Evolutionary conservation across 2,113 vertebrate species (phyloP).

Genomic region (Lepus timidus): DNA sequence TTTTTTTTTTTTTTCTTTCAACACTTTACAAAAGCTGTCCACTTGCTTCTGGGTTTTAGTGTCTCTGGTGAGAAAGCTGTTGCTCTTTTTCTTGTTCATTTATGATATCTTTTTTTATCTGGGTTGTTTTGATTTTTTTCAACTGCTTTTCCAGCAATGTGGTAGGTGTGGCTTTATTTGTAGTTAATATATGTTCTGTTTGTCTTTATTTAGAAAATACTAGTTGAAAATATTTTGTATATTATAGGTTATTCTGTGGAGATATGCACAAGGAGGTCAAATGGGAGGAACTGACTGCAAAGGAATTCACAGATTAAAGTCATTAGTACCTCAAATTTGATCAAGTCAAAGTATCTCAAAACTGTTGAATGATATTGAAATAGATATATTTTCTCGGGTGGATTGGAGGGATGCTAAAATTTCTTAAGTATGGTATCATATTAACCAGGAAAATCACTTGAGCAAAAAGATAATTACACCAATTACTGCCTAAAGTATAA

Average conservation of each 20-base stretch:
- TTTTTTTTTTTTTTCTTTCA: neutral
- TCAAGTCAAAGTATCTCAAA: neutral
- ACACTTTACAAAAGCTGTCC: neutral
- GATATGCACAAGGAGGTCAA: neutral
- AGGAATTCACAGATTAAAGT: neutral
- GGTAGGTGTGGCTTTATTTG: neutral
- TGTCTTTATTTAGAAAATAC: conserved; percentile 16
- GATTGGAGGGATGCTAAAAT: neutral
- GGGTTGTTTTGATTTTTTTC: neutral
- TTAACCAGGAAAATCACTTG: neutral
- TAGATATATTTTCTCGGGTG: neutral
- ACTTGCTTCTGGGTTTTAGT: neutral
- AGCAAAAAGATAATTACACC: neutral
- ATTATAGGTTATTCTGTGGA: neutral
- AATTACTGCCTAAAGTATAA: neutral
- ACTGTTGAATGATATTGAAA: neutral
- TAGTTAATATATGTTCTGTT: neutral
- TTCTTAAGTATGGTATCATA: neutral
- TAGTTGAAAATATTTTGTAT: neutral
- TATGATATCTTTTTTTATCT: neutral
- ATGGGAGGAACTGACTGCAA: neutral
- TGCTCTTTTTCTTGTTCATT: neutral
- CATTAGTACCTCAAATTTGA: neutral
- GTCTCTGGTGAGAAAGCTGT: neutral
- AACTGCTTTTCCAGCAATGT: neutral